Evolutionary conservation across 2,797 vertebrate species (phyloP), one percentile per base, ranked within the genome.

Genomic region (Pseudocheirus occidentalis): DNA sequence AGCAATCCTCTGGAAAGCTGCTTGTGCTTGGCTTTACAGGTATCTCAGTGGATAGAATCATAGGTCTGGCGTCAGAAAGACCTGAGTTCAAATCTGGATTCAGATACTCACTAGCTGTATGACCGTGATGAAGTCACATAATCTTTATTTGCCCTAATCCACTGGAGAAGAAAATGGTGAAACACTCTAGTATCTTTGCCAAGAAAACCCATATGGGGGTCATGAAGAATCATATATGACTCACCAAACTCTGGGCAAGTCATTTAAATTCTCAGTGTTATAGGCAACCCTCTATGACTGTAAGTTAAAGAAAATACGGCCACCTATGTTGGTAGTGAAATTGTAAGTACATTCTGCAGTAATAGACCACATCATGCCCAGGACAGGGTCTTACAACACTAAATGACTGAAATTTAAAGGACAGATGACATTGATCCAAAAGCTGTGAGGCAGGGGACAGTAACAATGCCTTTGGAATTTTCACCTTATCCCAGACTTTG

Each of bases 351-450:
- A 40, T 81, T 81, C n/a, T 24, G 0, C 18, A 81, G n/a, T 3
- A 46, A 40, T 40, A 46, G 16, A 73, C 2, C 34, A 16, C n/a
- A 46, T 1, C 18, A 46, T 81, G 5, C 7, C 18, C 46, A 18
- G 5, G 62, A 66, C 0, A n/a, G 6, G 0, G 5, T 24, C 1
- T 46, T 7, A 40, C 6, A 81, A 24, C 9, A 1, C n/a, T 40
- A 24, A 40, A 81, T 3, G 18, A 81, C 18, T 46, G 18, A 46
- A 40, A 81, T 81, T 40, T 40, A 73, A 40, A 73, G 16, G 14
- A 73, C 7, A 24, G 18, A 81, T 46, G 6, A 81, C 6, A 46
- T 40, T 46, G 66, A 40, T 40, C 16, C 3, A 18, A 81, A 81
- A 81, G n/a, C 21, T 81, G 2, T 81, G 18, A 81, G 66, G 5